These are phyloP conservation scores for Bursaphelenchus mucronatus DNA, from an alignment of 1,140 invertebrate genomes.

Conservation along the genomic window DNA sequence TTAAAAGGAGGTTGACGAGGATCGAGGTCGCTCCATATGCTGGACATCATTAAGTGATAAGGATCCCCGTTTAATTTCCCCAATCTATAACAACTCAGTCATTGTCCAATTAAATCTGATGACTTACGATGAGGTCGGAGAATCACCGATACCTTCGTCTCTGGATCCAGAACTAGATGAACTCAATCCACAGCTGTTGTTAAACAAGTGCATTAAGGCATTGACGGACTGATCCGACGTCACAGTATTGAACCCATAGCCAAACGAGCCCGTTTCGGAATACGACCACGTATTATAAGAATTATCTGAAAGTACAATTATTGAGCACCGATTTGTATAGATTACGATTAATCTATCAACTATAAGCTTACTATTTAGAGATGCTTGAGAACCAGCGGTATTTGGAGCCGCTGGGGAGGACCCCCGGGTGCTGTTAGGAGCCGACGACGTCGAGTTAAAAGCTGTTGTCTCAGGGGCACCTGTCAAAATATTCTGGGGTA, in stretches of 20 bases:
- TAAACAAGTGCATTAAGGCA: constrained; percentile 16
- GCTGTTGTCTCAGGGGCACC: too few relatives aligned
- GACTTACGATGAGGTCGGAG: constrained; percentile 25
- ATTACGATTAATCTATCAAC: too few relatives aligned
- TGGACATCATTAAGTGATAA: constrained; percentile 10
- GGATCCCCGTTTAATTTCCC: constrained; percentile 4
- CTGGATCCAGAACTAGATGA: constrained; percentile 11
- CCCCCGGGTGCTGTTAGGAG: constrained; percentile 13
- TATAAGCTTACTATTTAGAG: not conserved
- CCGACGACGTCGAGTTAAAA: not conserved
- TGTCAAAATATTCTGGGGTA: not conserved
- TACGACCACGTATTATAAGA: constrained; percentile 1
- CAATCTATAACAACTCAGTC: constrained; percentile 6
- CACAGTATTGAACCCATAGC: not conserved
- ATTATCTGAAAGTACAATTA: not conserved
- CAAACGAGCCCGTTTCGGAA: not conserved
- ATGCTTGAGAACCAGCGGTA: not conserved
- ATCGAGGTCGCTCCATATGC: constrained; percentile 14
- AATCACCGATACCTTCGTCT: constrained; percentile 23
- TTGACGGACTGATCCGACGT: constrained; percentile 9
- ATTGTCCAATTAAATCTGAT: not conserved
- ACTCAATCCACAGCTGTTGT: constrained; percentile 11
- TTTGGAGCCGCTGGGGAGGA: constrained; percentile 10
- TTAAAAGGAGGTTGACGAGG: not conserved
- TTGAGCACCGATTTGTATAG: not conserved